Conservation (phyloP, 1,140 invertebrate genomes). For the Ceratosolen fusciceps region DNA sequence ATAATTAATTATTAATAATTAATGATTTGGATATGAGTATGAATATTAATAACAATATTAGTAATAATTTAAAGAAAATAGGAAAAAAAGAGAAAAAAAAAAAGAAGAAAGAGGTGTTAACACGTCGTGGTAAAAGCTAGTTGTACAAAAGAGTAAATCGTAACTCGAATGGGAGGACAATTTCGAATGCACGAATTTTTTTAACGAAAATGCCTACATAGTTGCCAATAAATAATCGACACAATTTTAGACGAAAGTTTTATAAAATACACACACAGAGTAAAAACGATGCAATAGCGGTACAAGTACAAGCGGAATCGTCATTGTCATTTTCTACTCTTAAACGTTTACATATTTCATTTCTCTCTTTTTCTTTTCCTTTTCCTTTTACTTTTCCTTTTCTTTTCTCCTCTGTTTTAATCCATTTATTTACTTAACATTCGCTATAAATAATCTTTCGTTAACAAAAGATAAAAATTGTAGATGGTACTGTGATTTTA, state of each 20-base stretch:
- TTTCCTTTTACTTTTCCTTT: no score
- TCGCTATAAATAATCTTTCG: conserved; percentile 32
- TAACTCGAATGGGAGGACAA: conserved; percentile 30
- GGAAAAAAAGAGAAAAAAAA: no score
- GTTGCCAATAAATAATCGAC: conserved; percentile 2
- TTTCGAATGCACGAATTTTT: conserved; percentile 41
- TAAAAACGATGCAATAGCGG: conserved; percentile 23
- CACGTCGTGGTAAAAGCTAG: conserved; percentile 31
- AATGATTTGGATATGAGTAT: no score
- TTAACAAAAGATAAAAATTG: not conserved
- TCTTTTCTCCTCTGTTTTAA: no score
- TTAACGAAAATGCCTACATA: not conserved
- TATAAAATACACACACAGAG: not conserved
- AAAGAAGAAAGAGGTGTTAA: conserved; percentile 24
- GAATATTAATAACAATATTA: no score
- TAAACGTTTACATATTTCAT: not conserved
- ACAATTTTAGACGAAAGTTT: conserved; percentile 18
- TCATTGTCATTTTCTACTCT: conserved; percentile 13
- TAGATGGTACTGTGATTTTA: not conserved
- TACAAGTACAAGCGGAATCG: conserved; percentile 22
- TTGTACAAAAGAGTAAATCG: conserved; percentile 48
- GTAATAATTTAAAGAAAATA: no score
- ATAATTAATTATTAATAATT: no score
- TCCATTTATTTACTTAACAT: not conserved
- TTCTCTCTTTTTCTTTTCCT: no score